Conservation (phyloP, 2,888 invertebrate species). For the Fabriciana adippe region DNA sequence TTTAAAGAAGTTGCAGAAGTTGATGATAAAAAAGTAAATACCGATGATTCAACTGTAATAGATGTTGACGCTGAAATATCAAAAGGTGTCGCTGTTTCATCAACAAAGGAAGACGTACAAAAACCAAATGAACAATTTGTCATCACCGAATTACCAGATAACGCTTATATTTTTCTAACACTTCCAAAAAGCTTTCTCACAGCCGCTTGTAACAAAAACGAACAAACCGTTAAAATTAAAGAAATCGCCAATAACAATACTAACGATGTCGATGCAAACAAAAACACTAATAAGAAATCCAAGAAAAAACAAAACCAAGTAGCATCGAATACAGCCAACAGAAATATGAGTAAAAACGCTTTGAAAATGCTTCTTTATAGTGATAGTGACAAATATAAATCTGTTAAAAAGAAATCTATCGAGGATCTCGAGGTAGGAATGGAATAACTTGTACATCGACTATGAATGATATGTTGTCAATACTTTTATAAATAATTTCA, state of each 20-base stretch:
- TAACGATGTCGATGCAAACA: conserved; percentile 42
- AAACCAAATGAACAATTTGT: conserved; percentile 43
- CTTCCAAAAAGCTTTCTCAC: conserved; percentile 58
- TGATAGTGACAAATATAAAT: conserved; percentile 51
- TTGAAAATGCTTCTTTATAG: conserved; percentile 64
- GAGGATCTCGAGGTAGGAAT: conserved; percentile 63
- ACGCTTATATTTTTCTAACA: conserved; percentile 65
- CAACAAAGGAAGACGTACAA: conserved; percentile 2
- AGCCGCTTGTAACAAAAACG: conserved; percentile 43
- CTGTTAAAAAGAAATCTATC: conserved; percentile 40
- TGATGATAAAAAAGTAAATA: neutral
- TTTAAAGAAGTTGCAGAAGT: neutral
- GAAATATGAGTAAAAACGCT: conserved; percentile 52
- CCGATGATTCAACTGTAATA: neutral
- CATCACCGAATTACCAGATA: conserved; percentile 58
- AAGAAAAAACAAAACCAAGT: conserved; percentile 38
- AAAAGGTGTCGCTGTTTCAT: conserved; percentile 3
- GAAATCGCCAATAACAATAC: conserved; percentile 48
- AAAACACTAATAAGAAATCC: conserved; percentile 39
- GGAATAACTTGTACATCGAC: conserved; percentile 4
- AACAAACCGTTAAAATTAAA: conserved; percentile 40
- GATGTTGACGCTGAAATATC: neutral
- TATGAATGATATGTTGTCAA: conserved; percentile 15
- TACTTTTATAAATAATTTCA: neutral
- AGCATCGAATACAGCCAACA: conserved; percentile 18